Base-by-base conservation (phyloP, 2,113 vertebrate species). In the rabbit (Oryctolagus cuniculus) region DNA sequence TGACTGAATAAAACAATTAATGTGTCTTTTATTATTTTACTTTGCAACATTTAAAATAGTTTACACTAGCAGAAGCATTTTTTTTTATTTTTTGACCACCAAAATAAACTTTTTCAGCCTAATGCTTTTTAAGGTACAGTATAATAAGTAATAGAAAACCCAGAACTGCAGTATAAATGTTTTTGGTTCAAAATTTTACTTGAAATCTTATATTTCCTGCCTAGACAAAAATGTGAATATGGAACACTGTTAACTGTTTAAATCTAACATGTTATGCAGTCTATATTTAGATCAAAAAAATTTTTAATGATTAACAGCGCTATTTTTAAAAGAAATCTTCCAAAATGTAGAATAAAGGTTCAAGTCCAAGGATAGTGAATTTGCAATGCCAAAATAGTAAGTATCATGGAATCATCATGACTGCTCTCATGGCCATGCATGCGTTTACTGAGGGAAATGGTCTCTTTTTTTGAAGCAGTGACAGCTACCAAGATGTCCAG, bases 61-160 rank as follows among this genome's bases (percentile, higher is more conserved):
- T 44, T 97, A 98, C 94, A 96, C 89, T 96, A 98, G 96, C 95
- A 97, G 98, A 98, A 98, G 98, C 94, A 96, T 44, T 44, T 44
- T 97, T 98, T 97, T 97, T 95, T 95, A 97, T 97, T 89, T 66
- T 2, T 0, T 98, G 96, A 98, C 97, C 98, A 98, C 88, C 97
- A 98, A 98, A 98, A 98, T 98, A 98, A 98, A 98, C 97, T 98
- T 96, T 98, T 98, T 80, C 96, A 96, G 97, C 97, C 98, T 97
- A 97, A 96, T 93, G 94, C 91, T 97, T 98, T 58, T 97, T 97
- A 97, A 97, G 96, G 81, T 97, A 98, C 89, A 95, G 96, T 98
- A 98, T 98, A 98, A 98, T 98, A 98, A 98, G 96, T 96, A 98
- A 98, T 98, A 98, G 97, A 98, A 98, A 97, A 98, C 97, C 92